These are phyloP conservation scores for Macaca nemestrina DNA, from an alignment of 2,113 vertebrate genomes.

Conservation along the genomic window DNA sequence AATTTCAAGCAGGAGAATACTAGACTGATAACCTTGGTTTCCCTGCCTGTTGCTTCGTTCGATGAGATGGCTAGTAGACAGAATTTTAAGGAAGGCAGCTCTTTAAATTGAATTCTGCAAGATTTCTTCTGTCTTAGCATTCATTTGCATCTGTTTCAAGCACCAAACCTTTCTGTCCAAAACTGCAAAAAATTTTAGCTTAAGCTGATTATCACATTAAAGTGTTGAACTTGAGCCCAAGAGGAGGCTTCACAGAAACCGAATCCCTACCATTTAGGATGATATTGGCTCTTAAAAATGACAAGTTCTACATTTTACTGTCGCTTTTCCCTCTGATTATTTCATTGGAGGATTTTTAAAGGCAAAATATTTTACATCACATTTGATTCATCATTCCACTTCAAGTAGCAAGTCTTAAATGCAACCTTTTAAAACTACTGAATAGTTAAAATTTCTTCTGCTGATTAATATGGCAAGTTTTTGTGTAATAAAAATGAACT, in stretches of 20 bases:
- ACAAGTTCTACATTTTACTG: constrained; percentile 53
- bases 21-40: constrained; percentile 45
- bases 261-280: constrained; percentile 48
- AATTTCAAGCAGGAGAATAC: neutral
- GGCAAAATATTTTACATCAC: constrained; percentile 62
- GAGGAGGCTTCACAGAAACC: constrained; percentile 31
- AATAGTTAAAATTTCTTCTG: constrained; percentile 68
- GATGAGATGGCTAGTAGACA: neutral
- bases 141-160: constrained; percentile 65
- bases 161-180: neutral
- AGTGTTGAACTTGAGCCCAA: constrained; percentile 55
- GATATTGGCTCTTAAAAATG: constrained; percentile 42
- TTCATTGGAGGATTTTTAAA: constrained; percentile 61
- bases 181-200: constrained; percentile 29
- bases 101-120: constrained; percentile 50
- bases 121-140: constrained; percentile 34
- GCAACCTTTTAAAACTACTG: constrained; percentile 67
- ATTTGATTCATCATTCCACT: constrained; percentile 33
- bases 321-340: constrained; percentile 32
- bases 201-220: constrained; percentile 50
- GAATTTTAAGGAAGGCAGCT: constrained; percentile 27
- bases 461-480: constrained; percentile 69
- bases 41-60: neutral
- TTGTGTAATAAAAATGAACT: constrained; percentile 70
- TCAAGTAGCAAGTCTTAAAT: constrained; percentile 55